phyloP scores from a whole-genome alignment of 2,797 vertebrate genomes.

The Falco concolor region DNA sequence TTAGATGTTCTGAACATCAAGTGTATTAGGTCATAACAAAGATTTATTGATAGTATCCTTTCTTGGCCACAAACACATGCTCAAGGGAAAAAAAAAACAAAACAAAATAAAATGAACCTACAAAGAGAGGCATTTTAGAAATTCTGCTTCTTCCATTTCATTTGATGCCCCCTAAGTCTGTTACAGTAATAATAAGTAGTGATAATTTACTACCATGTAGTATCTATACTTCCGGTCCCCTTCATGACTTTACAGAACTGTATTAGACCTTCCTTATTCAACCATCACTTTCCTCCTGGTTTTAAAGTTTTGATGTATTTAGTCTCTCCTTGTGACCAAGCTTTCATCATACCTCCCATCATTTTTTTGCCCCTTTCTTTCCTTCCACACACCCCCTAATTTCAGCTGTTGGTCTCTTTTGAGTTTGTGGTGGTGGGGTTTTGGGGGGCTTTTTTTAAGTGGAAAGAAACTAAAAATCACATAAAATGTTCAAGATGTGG shows the following conservation, averaged over 20 bases:
- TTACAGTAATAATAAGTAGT: neutral
- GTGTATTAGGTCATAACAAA: neutral
- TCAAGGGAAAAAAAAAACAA: neutral
- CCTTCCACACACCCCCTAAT: neutral
- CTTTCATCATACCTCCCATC: neutral
- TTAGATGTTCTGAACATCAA: neutral
- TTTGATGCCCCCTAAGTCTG: neutral
- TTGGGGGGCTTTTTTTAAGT: neutral
- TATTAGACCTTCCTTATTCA: neutral
- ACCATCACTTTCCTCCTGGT: neutral
- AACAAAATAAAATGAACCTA: neutral
- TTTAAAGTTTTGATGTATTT: neutral
- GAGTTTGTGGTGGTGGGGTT: neutral
- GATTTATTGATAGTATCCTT: neutral
- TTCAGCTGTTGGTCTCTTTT: neutral
- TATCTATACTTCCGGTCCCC: neutral
- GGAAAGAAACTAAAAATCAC: neutral
- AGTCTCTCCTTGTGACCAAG: neutral
- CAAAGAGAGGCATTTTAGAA: neutral
- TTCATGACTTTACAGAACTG: neutral
- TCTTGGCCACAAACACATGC: neutral
- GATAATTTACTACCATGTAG: neutral
- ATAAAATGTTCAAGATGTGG: neutral
- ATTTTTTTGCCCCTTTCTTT: neutral
- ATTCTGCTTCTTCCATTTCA: neutral